Evolutionary conservation across 2,797 vertebrate genomes (phyloP), one percentile per base, ranked within the genome.

Genomic region (Anguilla anguilla): DNA sequence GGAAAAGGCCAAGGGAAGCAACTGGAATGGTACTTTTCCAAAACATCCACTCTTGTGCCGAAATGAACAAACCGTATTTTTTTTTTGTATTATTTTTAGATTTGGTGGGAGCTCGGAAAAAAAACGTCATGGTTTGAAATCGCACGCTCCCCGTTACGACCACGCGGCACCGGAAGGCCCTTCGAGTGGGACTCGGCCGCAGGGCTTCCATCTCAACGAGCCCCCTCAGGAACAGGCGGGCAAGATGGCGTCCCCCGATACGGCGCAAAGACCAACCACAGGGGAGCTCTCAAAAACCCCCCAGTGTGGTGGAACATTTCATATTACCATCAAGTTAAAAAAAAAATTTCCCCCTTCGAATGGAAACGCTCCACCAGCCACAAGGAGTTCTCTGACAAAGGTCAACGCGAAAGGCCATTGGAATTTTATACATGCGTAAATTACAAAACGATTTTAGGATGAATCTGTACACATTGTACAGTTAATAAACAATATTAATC

Each of bases 1-100:
- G 67, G 22, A 43, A 84, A 87, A 82, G 85, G 86, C 55, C 46
- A 53, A 59, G 86, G 72, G 86, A 86, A 74, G 85, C 67, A 51
- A 39, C 61, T 83, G 82, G 57, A 83, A 86, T 87, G 39, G 43
- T n/a, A 82, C 51, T 19, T n/a, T 53, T 67, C 57, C 57, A 82
- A 79, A 85, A 81, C 64, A 35, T 25, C 59, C 84, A 49, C 69
- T 83, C 25, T 43, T 22, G 17, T 61, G 51, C 25, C 0, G 7
- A 82, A 82, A 82, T 46, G 79, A 82, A 7, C 19, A 25, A 25
- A 25, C 25, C 1, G 49, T 31, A 13, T 85, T 84, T 77, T 61
- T 84, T 77, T 61, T 51, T 39, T 7, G 25, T 49, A 59, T n/a
- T 39, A 31, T 46, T 79, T 39, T 17, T 35, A 5, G 72, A 39